These are phyloP conservation scores for Rhea pennata DNA, from an alignment of 2,113 vertebrate genomes.

Conservation along the genomic window DNA sequence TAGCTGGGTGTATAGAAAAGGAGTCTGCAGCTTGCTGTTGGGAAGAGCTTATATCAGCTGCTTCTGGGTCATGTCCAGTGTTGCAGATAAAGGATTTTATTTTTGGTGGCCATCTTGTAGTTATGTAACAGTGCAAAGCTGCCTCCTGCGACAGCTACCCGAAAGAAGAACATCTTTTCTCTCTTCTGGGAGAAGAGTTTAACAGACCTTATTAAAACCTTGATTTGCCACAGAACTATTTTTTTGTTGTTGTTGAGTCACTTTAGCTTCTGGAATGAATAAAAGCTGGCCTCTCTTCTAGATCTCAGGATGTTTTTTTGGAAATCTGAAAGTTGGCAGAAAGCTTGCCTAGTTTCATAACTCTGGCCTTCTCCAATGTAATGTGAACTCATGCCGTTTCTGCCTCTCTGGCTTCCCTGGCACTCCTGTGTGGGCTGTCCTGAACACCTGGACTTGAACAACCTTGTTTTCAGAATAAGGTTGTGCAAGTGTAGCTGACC, in stretches of 20 bases:
- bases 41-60: rapidly evolving
- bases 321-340: neutral
- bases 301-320: neutral
- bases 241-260: neutral
- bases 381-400: neutral
- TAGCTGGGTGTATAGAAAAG: too few species aligned
- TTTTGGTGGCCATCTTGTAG: constrained; percentile 50
- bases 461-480: neutral
- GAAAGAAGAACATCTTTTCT: neutral
- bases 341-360: neutral
- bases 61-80: neutral
- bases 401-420: neutral
- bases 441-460: neutral
- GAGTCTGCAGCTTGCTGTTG: rapidly evolving
- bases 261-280: neutral
- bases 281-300: neutral
- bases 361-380: neutral
- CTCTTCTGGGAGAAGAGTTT: neutral
- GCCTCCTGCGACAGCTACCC: neutral
- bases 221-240: neutral
- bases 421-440: neutral
- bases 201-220: neutral
- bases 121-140: neutral
- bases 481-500: neutral
- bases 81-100: neutral